A percentile compares a stretch with the other conserved stretches of the same genome.
phyloP scores from a whole-genome alignment of 2,888 invertebrate genomes.

The Liodrosophila aerea region DNA sequence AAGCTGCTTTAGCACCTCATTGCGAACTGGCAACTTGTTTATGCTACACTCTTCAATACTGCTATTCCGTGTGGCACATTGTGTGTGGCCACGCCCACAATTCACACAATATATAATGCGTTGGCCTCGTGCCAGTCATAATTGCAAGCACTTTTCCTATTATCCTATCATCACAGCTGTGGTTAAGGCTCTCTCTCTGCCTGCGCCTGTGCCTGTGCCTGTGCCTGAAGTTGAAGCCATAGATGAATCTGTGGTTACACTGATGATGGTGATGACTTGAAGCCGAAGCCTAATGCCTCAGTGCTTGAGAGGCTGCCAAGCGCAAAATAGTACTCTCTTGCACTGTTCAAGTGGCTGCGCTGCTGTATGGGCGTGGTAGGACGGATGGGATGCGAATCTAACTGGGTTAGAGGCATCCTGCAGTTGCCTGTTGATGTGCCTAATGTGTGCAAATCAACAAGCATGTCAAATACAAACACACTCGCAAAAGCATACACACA shows the following conservation, averaged over 20 bases:
- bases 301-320: slow-evolving; percentile 37
- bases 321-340: not conserved
- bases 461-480: not conserved
- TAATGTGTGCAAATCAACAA: slow-evolving; percentile 43
- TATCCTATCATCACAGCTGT: slow-evolving; percentile 5
- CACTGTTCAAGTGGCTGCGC: too few species aligned
- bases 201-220: too few species aligned
- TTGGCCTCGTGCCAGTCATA: slow-evolving; percentile 25
- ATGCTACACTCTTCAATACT: slow-evolving; percentile 19
- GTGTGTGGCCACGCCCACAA: slow-evolving; percentile 7
- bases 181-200: too few species aligned
- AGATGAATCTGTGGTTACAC: too few species aligned
- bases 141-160: slow-evolving; percentile 22
- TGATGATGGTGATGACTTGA: too few species aligned
- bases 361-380: not conserved
- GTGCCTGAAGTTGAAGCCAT: too few species aligned
- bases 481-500: slow-evolving; percentile 2
- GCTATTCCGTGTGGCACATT: not conserved
- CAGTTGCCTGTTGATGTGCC: slow-evolving; percentile 26
- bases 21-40: slow-evolving; percentile 46
- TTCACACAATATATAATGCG: too few species aligned
- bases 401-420: not conserved
- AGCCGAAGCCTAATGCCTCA: slow-evolving; percentile 34
- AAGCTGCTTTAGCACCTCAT: slow-evolving; percentile 54
- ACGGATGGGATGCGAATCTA: not conserved